A percentile compares a stretch with the other conserved stretches of the same genome.
These are phyloP conservation scores for Danionella dracula DNA, from an alignment of 2,797 vertebrate species.

Conservation along the genomic window DNA sequence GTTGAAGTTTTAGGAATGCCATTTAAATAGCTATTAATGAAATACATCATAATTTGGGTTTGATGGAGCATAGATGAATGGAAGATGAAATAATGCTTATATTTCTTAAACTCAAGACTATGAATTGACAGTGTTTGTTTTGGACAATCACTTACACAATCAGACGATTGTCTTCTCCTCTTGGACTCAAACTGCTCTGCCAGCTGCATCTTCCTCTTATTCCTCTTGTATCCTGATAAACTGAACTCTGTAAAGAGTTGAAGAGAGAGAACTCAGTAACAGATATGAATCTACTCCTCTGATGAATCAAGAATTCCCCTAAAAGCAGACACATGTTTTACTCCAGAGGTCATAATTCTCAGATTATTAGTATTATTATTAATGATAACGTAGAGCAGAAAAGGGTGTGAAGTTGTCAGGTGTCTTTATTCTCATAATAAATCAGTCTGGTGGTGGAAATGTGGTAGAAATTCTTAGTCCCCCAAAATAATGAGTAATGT, in stretches of 20 bases:
- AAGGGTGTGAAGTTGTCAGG: neutral
- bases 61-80: too few species aligned
- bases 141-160: slow-evolving; percentile 29
- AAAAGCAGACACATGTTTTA: neutral
- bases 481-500: slow-evolving; percentile 31
- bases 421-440: slow-evolving; percentile 21
- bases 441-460: slow-evolving; percentile 38
- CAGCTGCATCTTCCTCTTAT: slow-evolving; percentile 96
- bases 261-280: neutral
- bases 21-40: too few species aligned
- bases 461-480: slow-evolving; percentile 42
- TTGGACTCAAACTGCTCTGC: slow-evolving; percentile 94
- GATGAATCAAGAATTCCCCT: neutral
- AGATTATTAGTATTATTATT: slow-evolving; percentile 14
- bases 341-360: slow-evolving; percentile 3
- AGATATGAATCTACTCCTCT: neutral
- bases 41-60: too few species aligned
- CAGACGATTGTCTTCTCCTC: slow-evolving; percentile 86
- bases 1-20: too few species aligned
- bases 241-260: slow-evolving; percentile 81
- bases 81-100: too few species aligned
- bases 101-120: too few species aligned
- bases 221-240: slow-evolving; percentile 96
- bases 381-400: neutral
- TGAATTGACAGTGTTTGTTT: too few species aligned